Conservation (phyloP, 2,888 invertebrate species). For the Aquatica leii region DNA sequence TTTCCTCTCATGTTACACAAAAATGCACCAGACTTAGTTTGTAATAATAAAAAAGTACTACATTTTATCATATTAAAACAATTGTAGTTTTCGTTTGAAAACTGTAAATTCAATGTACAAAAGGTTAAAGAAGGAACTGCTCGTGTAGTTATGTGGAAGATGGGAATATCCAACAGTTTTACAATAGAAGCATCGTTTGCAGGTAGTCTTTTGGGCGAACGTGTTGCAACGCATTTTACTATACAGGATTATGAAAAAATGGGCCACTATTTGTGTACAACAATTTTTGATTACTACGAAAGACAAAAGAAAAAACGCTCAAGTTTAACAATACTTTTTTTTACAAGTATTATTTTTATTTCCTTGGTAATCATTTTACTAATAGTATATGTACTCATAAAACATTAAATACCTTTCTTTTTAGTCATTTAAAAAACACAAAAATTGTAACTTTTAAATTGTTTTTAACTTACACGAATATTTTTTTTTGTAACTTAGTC, state of each 20-base stretch:
- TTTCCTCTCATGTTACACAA: slow-evolving; percentile 95
- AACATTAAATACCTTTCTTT: too few relatives aligned
- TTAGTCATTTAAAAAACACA: too few relatives aligned
- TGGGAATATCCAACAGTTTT: slow-evolving; percentile 93
- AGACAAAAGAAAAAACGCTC: too few relatives aligned
- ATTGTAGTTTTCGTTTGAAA: slow-evolving; percentile 87
- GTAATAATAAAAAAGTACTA: background rate
- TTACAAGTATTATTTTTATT: too few relatives aligned
- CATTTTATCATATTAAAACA: background rate
- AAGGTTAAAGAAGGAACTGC: slow-evolving; percentile 95
- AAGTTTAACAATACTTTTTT: too few relatives aligned
- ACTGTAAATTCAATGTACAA: slow-evolving; percentile 93
- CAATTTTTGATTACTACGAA: slow-evolving; percentile 90
- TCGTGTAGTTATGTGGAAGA: slow-evolving; percentile 92
- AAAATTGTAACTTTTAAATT: too few relatives aligned
- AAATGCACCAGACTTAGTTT: slow-evolving; percentile 87
- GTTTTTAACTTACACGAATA: too few relatives aligned
- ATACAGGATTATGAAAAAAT: slow-evolving; percentile 81
- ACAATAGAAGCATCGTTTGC: slow-evolving; percentile 96
- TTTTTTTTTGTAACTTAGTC: too few relatives aligned
- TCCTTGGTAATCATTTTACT: too few relatives aligned
- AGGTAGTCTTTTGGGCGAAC: slow-evolving; percentile 84
- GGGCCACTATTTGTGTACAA: slow-evolving; percentile 91
- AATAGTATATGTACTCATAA: too few relatives aligned
- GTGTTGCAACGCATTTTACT: slow-evolving; percentile 85